Evolutionary conservation across 2,797 vertebrate genomes (phyloP), one percentile per base, ranked within the genome.

Genomic region (Muscicapa striata): DNA sequence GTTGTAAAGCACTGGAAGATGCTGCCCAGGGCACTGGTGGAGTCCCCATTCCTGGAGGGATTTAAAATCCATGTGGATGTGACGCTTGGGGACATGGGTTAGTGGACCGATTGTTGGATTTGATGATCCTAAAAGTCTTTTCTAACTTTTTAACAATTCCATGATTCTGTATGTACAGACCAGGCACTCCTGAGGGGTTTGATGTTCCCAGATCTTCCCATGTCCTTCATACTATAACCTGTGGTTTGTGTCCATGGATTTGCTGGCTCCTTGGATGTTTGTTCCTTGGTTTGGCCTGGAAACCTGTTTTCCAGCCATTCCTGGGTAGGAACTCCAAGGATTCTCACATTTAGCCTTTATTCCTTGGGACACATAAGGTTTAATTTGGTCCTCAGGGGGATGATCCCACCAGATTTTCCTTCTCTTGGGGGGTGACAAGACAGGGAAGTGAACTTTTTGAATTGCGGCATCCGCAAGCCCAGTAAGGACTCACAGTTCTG

Each of bases 391-490:
- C 34, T 51, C 38, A 5, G 4, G 23, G 36, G 36, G 18, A 26
- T 67, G 49, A 18, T 38, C 51, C 40, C 3, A 2, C 52, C 17
- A 5, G 16, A 36, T 63, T 46, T 66, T 38, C 10, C 27, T 45
- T 74, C 21, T 64, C 1, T 32, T 24, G 34, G 13, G 2, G 5
- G 3, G 5, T 1, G 7, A 16, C 15, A 15, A n/a, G 23, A 12
- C 32, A n/a, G 20, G 41, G 41, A 49, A 57, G 12, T 8, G 43
- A 79, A 43, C 36, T 62, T 75, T 16, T 5, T 41, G 19, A 27
- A 16, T 12, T 2, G 10, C 0, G 0, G 7, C 9, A 19, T 41
- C 26, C 0, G 0, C 30, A 3, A 30, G 24, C 57, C 14, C 8
- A 1, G 34, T 24, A 8, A 23, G 34, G 26, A 11, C 34, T 27